Evolutionary conservation across 2,888 invertebrate species (phyloP).

Genomic region (Mythimna impura): DNA sequence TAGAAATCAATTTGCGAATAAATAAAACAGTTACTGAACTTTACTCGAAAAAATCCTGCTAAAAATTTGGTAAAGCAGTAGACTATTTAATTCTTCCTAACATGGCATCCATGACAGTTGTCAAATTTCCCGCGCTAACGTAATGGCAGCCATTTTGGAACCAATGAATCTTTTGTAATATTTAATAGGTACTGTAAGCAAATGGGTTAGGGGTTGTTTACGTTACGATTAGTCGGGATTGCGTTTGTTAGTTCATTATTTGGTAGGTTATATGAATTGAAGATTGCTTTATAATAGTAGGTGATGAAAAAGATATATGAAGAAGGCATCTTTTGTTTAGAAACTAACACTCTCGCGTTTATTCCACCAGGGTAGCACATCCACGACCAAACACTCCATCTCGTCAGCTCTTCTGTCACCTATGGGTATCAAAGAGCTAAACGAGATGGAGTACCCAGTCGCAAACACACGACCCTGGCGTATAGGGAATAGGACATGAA

Average conservation of each 20-base stretch:
- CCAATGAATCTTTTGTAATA: conserved; percentile 60
- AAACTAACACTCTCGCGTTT: no score
- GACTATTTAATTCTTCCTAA: conserved; percentile 22
- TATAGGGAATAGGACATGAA: no score
- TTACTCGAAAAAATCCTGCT: no score
- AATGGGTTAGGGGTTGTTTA: conserved; percentile 45
- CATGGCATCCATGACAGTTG: conserved; percentile 75
- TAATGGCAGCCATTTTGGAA: conserved; percentile 57
- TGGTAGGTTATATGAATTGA: conserved; percentile 5
- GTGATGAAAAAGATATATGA: neutral
- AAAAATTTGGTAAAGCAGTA: conserved; percentile 1
- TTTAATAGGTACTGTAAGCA: conserved; percentile 45
- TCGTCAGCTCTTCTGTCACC: no score
- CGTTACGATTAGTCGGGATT: conserved; percentile 53
- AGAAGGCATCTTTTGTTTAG: no score
- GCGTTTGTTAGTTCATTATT: conserved; percentile 23
- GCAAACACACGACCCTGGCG: no score
- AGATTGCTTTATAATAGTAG: neutral
- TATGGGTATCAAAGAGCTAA: no score
- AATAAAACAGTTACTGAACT: no score
- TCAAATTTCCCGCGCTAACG: conserved; percentile 79
- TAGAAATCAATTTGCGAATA: no score
- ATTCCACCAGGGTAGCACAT: no score
- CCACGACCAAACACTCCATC: no score
- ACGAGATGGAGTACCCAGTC: no score